Conservation (phyloP, 2,888 invertebrate species). For the Amphipyra tragopoginis region DNA sequence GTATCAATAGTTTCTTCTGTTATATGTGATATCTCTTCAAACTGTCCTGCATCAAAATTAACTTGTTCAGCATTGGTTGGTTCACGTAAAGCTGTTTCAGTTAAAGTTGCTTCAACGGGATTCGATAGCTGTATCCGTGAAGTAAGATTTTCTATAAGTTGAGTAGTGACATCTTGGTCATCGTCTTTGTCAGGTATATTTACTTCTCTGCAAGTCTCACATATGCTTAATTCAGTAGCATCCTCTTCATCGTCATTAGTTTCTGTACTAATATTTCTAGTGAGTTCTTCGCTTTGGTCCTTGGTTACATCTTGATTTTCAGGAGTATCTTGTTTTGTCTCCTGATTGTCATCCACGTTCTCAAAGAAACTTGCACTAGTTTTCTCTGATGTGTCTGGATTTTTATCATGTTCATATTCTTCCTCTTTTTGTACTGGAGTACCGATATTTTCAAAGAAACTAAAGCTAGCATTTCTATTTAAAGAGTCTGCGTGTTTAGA, state of each 20-base stretch:
- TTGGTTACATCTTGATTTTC: constrained; percentile 12
- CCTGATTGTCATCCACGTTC: constrained; percentile 11
- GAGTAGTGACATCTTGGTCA: constrained; percentile 75
- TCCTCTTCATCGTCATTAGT: constrained; percentile 43
- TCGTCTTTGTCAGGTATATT: constrained; percentile 71
- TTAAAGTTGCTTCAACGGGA: constrained; percentile 75
- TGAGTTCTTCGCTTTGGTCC: constrained; percentile 6
- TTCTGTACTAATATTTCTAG: constrained; percentile 7
- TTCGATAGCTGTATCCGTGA: constrained; percentile 81
- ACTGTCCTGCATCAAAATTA: constrained; percentile 44
- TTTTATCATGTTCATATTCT: constrained; percentile 7
- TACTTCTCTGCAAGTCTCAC: constrained; percentile 81
- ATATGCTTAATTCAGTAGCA: constrained; percentile 75
- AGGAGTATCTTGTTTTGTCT: constrained; percentile 11
- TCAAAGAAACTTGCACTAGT: constrained; percentile 24
- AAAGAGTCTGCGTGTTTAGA: constrained; percentile 32
- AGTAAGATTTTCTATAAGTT: constrained; percentile 83
- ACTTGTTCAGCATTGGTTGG: constrained; percentile 26
- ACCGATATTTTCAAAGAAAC: constrained; percentile 63
- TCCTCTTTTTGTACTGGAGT: constrained; percentile 38
- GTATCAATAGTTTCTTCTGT: constrained; percentile 80
- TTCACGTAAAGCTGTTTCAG: constrained; percentile 55
- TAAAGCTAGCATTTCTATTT: constrained; percentile 52
- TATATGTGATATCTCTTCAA: constrained; percentile 74
- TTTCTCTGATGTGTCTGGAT: constrained; percentile 5